Evolutionary conservation across 2,797 vertebrate species (phyloP).

Genomic region (Peromyscus attwateri): DNA sequence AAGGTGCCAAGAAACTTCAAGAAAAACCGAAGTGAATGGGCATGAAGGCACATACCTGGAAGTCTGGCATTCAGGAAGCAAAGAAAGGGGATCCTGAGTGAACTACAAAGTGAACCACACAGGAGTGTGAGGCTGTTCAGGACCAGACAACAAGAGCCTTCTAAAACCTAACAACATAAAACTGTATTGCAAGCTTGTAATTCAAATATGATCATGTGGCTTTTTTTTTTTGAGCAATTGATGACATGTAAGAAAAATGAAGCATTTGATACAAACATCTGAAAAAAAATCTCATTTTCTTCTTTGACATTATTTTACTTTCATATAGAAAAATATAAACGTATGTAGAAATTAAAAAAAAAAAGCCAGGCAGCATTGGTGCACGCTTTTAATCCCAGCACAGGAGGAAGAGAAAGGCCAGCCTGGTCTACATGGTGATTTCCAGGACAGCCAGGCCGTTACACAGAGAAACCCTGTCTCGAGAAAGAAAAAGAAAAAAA

Average conservation of each 20-base stretch:
- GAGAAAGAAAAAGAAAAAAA: background rate
- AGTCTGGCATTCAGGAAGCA: background rate
- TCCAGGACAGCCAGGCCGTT: background rate
- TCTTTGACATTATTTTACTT: constrained; percentile 44
- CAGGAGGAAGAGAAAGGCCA: background rate
- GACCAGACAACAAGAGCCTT: background rate
- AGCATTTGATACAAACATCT: constrained; percentile 28
- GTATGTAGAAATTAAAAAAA: background rate
- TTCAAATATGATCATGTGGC: constrained; percentile 38
- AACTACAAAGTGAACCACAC: background rate
- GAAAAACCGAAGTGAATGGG: background rate
- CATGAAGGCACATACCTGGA: background rate
- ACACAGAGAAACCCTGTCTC: background rate
- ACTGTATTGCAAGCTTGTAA: background rate
- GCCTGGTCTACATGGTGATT: background rate
- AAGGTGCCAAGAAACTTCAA: constrained; percentile 53
- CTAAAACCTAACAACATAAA: no score
- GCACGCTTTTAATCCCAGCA: background rate
- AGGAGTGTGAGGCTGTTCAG: background rate
- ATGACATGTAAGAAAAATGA: constrained; percentile 33
- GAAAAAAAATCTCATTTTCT: background rate
- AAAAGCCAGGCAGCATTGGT: background rate
- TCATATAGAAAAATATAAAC: constrained; percentile 41
- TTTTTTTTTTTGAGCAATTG: constrained; percentile 40
- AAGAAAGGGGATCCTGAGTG: background rate